Base-by-base conservation (phyloP, 1,140 invertebrate species). In the Drosophila simulans region DNA sequence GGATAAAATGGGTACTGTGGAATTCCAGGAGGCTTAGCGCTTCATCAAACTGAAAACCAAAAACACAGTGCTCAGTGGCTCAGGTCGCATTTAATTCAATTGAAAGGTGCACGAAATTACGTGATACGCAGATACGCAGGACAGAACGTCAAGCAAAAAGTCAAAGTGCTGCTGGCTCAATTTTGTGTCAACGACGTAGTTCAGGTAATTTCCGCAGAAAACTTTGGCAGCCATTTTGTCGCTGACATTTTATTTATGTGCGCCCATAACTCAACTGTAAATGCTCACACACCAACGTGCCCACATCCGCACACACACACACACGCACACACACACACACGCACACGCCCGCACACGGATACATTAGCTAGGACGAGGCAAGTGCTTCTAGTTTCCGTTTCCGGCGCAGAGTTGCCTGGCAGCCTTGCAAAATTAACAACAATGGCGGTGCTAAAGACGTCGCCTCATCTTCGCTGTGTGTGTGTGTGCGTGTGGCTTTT, bases 361-460 rank as follows among this genome's bases (percentile, higher is more conserved):
- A 80, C 78, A 80, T 80, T 81, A 81, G 78, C 76, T 53, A 58
- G 60, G 64, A 51, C 69, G 70, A 86, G 56, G 51, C 83, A 79
- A 86, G 83, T 86, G 84, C 83, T 82, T 63, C 70, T 88, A 86
- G 84, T 86, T 86, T 86, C 83, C 83, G 83, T 86, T 88, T 86
- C 83, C 83, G 83, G 82, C 81, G 72, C 59, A 81, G 77, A 73
- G 77, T 85, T 68, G 71, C 35, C 65, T 57, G 57, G 48, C 70
- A 65, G 46, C 82, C 79, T 79, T 65, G 83, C 84, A 86, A 88
- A 86, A 86, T 86, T 88, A 86, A 86, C 83, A 86, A 86, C 83
- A 86, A 86, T 86, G 84, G 84, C 84, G 84, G 83, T 83, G 83
- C 86, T 86, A 86, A 86, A 88, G 79, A 88, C 75, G 83, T 77